Percentiles rank a stretch among this genome's conserved stretches.
phyloP scores from a whole-genome alignment of 2,113 vertebrate genomes.

The Mustela lutreola region DNA sequence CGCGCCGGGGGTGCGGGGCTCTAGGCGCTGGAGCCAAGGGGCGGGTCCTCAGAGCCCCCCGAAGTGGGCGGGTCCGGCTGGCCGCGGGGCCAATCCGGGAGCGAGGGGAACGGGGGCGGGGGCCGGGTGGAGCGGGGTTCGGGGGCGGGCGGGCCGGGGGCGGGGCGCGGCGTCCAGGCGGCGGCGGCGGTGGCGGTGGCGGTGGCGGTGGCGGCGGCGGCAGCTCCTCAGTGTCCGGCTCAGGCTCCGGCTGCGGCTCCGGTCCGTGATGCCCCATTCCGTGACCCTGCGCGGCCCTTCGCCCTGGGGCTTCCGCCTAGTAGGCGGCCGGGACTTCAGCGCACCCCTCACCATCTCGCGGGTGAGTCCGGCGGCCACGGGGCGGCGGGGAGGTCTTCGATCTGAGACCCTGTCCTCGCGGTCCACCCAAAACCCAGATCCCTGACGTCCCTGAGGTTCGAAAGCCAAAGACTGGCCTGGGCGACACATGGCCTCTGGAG shows the following conservation, averaged over 20 bases:
- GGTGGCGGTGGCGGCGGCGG: not conserved
- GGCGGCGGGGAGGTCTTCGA: not conserved
- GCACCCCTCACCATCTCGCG: conserved; percentile 96
- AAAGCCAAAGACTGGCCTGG: not conserved
- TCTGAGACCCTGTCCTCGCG: not conserved
- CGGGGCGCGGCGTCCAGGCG: conserved; percentile 70
- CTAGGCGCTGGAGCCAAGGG: not conserved
- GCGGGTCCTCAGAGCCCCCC: conserved; percentile 66
- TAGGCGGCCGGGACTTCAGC: conserved; percentile 97
- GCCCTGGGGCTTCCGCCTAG: conserved; percentile 97
- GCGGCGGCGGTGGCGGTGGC: conserved; percentile 56
- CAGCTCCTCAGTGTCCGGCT: conserved; percentile 70
- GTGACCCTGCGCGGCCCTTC: conserved; percentile 95
- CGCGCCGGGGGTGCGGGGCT: not conserved
- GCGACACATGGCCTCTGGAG: not conserved
- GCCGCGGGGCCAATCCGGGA: conserved; percentile 75
- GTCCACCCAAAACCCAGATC: not conserved
- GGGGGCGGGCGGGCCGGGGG: conserved; percentile 68
- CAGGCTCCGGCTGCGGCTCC: not conserved
- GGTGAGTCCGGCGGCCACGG: conserved; percentile 88
- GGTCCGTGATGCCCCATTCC: conserved; percentile 90
- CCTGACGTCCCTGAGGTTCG: conserved; percentile 43
- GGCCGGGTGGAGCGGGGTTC: not conserved
- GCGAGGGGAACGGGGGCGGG: conserved; percentile 57
- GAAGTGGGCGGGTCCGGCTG: conserved; percentile 68